Conservation (phyloP, 2,797 vertebrate species). For the Tinamus major region DNA sequence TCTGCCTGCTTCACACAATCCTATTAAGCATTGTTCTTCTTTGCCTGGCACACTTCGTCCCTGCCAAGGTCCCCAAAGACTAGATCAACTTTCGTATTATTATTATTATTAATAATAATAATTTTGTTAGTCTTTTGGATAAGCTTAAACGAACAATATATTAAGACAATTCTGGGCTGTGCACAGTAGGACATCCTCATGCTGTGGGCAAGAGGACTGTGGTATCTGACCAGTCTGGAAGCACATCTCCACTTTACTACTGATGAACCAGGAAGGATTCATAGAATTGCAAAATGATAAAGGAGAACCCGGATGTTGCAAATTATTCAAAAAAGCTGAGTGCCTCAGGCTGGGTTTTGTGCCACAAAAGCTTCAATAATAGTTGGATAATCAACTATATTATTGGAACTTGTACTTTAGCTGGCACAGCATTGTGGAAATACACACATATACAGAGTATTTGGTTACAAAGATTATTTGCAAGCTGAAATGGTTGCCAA, state of each 20-base stretch:
- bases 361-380: not conserved
- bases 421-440: not conserved
- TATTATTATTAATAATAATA: not conserved
- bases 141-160: not conserved
- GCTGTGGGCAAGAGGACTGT: not conserved
- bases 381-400: not conserved
- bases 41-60: not conserved
- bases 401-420: not conserved
- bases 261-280: not conserved
- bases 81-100: not conserved
- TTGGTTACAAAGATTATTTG: not conserved
- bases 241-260: not conserved
- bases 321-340: not conserved
- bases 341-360: not conserved
- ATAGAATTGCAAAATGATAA: not conserved
- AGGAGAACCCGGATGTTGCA: not conserved
- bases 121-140: not conserved
- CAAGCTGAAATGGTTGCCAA: not conserved
- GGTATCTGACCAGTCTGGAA: not conserved
- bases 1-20: not conserved
- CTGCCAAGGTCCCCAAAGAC: not conserved
- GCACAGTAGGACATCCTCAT: not conserved
- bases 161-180: not conserved
- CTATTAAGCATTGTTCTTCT: not conserved
- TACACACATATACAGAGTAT: accelerated